phyloP scores from a whole-genome alignment of 53 echinoderm and acorn worm species.

The Holothuria scabra region DNA sequence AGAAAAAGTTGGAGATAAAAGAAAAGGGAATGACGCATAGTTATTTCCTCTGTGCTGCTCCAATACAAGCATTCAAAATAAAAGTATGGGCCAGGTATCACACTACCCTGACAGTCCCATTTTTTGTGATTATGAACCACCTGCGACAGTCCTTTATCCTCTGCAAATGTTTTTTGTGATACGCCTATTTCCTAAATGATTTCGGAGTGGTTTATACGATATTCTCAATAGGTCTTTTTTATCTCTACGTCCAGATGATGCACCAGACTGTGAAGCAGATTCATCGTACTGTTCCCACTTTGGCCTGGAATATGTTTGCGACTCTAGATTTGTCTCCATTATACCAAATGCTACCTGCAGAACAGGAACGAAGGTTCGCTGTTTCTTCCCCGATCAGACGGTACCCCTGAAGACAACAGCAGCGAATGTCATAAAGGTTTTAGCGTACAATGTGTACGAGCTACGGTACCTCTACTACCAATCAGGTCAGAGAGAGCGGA shows the following conservation, averaged over 20 bases:
- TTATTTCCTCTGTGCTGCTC: no score
- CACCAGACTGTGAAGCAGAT: constrained; percentile 63
- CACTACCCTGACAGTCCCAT: no score
- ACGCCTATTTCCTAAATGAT: no score
- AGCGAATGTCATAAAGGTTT: constrained; percentile 57
- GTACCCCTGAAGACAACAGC: constrained; percentile 59
- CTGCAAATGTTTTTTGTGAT: no score
- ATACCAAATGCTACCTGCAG: constrained; percentile 43
- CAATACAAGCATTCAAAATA: no score
- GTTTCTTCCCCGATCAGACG: constrained; percentile 55
- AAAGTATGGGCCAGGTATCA: no score
- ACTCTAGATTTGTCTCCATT: constrained; percentile 1
- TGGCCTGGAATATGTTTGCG: constrained; percentile 80
- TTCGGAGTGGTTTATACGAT: no score
- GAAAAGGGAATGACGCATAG: no score
- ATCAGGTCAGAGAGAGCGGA: constrained; percentile 83
- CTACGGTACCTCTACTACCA: constrained; percentile 73
- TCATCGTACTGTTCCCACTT: constrained; percentile 66
- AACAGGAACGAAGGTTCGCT: constrained; percentile 72
- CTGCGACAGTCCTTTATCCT: no score
- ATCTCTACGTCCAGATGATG: constrained; percentile 53
- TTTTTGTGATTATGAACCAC: no score
- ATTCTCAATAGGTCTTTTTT: no score
- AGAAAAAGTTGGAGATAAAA: no score
- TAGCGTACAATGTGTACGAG: constrained; percentile 85